Percentiles rank a stretch among this genome's conserved stretches.
phyloP scores from a whole-genome alignment of 2,888 invertebrate species.

The Limenitis camilla region DNA sequence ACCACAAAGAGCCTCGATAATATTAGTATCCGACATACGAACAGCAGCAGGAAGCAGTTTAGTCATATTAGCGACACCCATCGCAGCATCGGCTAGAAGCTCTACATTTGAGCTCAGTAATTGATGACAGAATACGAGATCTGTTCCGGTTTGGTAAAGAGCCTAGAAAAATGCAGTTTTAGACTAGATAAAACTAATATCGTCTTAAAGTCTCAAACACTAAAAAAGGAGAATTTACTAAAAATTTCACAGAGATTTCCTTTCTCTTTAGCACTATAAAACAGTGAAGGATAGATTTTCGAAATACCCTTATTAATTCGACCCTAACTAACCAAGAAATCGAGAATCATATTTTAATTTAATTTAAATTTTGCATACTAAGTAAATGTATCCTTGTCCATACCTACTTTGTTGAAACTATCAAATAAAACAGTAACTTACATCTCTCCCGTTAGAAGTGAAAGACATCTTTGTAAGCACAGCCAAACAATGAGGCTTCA shows the following conservation, averaged over 20 bases:
- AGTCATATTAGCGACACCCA: constrained; percentile 68
- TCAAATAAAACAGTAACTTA: constrained; percentile 29
- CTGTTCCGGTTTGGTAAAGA: constrained; percentile 54
- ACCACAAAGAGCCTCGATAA: constrained; percentile 62
- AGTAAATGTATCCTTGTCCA: too few species aligned
- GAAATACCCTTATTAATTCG: too few species aligned
- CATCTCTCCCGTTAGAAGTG: constrained; percentile 55
- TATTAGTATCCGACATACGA: constrained; percentile 62
- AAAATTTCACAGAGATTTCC: too few species aligned
- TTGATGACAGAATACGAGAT: constrained; percentile 62
- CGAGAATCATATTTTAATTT: too few species aligned
- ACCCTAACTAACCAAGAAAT: too few species aligned
- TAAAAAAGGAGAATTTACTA: not conserved
- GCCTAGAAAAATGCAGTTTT: constrained; percentile 36
- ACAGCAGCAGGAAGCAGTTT: constrained; percentile 55
- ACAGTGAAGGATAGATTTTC: too few species aligned
- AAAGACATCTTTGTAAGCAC: constrained; percentile 65
- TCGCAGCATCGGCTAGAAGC: constrained; percentile 57
- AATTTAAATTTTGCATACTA: too few species aligned
- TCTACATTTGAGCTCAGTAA: constrained; percentile 56
- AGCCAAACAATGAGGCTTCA: constrained; percentile 61
- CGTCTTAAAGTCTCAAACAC: not conserved
- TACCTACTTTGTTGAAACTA: not conserved
- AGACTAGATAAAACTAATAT: not conserved
- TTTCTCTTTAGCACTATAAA: too few species aligned